A percentile compares a stretch with the other conserved stretches of the same genome.
Conservation (phyloP, 1,140 invertebrate genomes). For the Samia ricini region DNA sequence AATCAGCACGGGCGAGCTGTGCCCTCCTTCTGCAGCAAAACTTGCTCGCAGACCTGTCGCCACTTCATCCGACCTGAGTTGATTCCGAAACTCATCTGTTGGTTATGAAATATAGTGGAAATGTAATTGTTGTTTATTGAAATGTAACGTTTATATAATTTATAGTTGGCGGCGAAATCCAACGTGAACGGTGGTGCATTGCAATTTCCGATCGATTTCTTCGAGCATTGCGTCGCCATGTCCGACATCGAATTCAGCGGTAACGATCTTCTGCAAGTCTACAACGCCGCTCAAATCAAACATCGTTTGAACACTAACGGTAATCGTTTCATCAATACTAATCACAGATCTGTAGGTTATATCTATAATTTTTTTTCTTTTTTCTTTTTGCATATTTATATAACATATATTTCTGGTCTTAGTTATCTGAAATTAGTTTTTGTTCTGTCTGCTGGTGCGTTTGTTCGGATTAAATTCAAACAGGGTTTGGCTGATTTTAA, state of each 20-base stretch:
- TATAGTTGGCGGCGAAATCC: constrained; percentile 56
- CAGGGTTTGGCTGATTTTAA: no score
- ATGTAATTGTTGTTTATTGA: no score
- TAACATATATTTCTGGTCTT: background rate
- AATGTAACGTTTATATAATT: background rate
- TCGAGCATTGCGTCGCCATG: constrained; percentile 95
- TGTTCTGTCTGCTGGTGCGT: no score
- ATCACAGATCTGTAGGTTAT: no score
- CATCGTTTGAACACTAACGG: constrained; percentile 91
- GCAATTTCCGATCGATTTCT: constrained; percentile 96
- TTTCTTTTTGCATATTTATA: background rate
- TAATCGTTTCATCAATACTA: constrained; percentile 21
- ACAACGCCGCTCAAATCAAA: constrained; percentile 96
- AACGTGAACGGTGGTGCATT: constrained; percentile 57
- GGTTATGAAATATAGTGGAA: no score
- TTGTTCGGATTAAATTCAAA: no score
- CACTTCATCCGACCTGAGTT: no score
- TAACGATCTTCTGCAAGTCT: constrained; percentile 96
- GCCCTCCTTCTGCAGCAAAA: no score
- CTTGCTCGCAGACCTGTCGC: no score
- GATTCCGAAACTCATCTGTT: no score
- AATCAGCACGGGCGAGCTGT: no score
- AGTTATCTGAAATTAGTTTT: no score
- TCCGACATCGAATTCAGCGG: constrained; percentile 97
- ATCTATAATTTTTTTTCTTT: background rate